These are phyloP conservation scores for Drosophila sucinea DNA, from an alignment of 1,140 invertebrate species.

Conservation along the genomic window DNA sequence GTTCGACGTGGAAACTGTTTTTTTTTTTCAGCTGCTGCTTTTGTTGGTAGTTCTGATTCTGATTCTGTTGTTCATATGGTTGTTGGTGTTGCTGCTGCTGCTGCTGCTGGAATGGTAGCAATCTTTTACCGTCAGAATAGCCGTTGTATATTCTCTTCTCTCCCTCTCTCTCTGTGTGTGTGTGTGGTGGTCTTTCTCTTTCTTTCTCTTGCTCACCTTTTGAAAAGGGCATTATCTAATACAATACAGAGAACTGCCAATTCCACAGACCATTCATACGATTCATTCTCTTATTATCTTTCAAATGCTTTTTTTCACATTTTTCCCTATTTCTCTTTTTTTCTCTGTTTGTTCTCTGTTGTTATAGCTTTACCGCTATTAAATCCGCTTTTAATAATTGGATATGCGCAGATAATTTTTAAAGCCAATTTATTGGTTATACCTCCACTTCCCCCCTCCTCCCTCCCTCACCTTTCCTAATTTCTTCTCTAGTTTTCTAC, in stretches of 20 bases:
- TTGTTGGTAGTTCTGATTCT: constrained; percentile 18
- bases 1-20: constrained; percentile 15
- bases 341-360: not conserved
- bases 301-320: not conserved
- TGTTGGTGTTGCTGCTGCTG: constrained; percentile 7
- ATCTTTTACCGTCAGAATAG: constrained; percentile 50
- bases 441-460: constrained; percentile 4
- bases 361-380: constrained; percentile 45
- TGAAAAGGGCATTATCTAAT: constrained; percentile 23
- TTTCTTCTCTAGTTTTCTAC: not conserved
- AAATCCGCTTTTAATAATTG: constrained; percentile 44
- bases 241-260: not conserved
- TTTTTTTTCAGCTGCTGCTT: constrained; percentile 19
- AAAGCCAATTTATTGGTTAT: constrained; percentile 61
- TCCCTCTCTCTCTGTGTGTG: not conserved
- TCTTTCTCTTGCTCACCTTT: constrained; percentile 2
- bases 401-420: constrained; percentile 56
- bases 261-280: constrained; percentile 4
- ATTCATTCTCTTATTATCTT: constrained; percentile 12
- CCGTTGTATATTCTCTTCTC: constrained; percentile 23
- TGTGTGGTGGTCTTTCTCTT: not conserved
- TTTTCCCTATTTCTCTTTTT: not conserved
- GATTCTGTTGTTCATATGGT: constrained; percentile 28
- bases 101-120: constrained; percentile 31
- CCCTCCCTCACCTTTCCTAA: too few species aligned